These are phyloP conservation scores for Plagodis dolabraria DNA, from an alignment of 2,888 invertebrate genomes.

Conservation along the genomic window DNA sequence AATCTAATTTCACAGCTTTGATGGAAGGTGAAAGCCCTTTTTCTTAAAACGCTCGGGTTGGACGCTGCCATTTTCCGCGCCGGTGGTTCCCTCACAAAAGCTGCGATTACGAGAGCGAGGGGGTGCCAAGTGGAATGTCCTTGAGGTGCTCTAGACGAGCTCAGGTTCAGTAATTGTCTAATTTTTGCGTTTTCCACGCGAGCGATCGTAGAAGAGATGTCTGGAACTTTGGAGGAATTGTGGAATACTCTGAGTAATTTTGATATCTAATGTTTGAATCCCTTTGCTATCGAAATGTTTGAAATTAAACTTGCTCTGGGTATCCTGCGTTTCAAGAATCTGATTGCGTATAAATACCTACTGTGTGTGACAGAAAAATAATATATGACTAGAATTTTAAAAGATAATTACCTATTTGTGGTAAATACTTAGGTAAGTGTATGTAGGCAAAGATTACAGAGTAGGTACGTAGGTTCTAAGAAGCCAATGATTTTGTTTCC, in stretches of 20 bases:
- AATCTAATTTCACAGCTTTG: constrained; percentile 42
- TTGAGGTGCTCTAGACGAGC: constrained; percentile 37
- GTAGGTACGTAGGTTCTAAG: no score
- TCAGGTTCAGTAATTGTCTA: constrained; percentile 44
- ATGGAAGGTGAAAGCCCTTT: constrained; percentile 36
- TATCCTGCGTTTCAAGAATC: no score
- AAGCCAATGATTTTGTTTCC: no score
- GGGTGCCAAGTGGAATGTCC: constrained; percentile 42
- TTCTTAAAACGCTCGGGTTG: constrained; percentile 41
- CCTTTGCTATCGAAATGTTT: no score
- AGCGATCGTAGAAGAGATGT: constrained; percentile 27
- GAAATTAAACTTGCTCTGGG: no score
- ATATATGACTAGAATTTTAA: no score
- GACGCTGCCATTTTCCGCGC: constrained; percentile 54
- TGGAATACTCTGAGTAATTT: constrained; percentile 11
- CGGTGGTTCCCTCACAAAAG: constrained; percentile 52
- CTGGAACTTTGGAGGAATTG: constrained; percentile 5
- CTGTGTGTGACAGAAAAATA: no score
- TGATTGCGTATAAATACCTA: no score
- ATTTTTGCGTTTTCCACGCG: constrained; percentile 44
- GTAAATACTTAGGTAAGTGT: no score
- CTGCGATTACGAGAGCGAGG: constrained; percentile 53
- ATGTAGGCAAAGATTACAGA: no score
- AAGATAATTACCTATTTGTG: no score
- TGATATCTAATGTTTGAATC: constrained; percentile 1